A percentile compares a stretch with the other conserved stretches of the same genome.
These are phyloP conservation scores for Cydia pomonella DNA, from an alignment of 1,140 invertebrate species.

Conservation along the genomic window DNA sequence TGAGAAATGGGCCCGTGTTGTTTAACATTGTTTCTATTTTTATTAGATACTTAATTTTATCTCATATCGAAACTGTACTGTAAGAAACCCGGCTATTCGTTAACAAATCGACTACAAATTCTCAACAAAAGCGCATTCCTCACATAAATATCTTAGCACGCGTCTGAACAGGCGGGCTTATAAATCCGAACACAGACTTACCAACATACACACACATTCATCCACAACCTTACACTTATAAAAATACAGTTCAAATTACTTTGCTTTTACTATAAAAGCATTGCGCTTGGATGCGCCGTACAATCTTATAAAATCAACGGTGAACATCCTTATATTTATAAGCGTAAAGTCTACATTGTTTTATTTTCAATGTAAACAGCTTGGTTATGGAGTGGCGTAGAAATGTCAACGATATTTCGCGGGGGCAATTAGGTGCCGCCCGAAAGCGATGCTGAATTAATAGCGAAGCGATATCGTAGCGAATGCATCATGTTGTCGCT, in stretches of 20 bases:
- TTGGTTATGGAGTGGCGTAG: conserved; percentile 35
- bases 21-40: neutral
- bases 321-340: neutral
- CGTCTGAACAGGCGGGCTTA: conserved; percentile 41
- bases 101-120: conserved; percentile 66
- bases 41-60: neutral
- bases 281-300: neutral
- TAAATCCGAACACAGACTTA: conserved; percentile 42
- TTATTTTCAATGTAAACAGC: neutral
- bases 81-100: conserved; percentile 43
- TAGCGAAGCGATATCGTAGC: conserved; percentile 40
- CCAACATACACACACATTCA: conserved; percentile 24
- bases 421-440: conserved; percentile 44
- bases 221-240: neutral
- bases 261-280: neutral
- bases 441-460: conserved; percentile 42
- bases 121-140: conserved; percentile 45
- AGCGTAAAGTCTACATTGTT: neutral
- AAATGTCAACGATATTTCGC: conserved; percentile 49
- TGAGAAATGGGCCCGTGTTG: too few relatives aligned
- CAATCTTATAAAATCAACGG: neutral
- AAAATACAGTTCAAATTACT: conserved; percentile 31
- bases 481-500: conserved; percentile 36
- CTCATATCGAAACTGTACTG: conserved; percentile 5
- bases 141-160: conserved; percentile 54